A percentile compares a stretch with the other conserved stretches of the same genome.
Conservation (phyloP, 1,140 invertebrate species). For the Drosophila subpulchrella region DNA sequence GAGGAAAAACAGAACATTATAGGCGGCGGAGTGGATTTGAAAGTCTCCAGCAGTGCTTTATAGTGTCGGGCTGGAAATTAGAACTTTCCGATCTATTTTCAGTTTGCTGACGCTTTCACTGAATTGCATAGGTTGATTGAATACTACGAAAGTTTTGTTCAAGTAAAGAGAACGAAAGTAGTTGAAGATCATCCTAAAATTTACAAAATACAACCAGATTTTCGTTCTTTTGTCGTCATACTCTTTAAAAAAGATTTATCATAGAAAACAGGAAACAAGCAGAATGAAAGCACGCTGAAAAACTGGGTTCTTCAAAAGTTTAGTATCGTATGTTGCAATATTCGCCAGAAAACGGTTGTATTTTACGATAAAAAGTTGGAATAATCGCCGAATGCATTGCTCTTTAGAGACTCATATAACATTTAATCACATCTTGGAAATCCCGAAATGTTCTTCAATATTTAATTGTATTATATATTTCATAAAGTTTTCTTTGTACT, state of each 20-base stretch:
- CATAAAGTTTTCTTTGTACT: background rate
- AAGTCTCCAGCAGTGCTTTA: conserved; percentile 38
- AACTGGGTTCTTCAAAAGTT: too few species aligned
- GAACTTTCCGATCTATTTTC: conserved; percentile 24
- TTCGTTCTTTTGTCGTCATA: too few species aligned
- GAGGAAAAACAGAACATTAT: conserved; percentile 11
- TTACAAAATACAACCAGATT: too few species aligned
- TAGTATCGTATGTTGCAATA: too few species aligned
- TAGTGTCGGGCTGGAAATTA: conserved; percentile 12
- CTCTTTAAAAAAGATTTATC: too few species aligned
- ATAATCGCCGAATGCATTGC: background rate
- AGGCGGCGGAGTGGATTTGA: conserved; percentile 33
- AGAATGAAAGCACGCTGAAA: too few species aligned
- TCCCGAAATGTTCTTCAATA: background rate
- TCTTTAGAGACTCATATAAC: background rate
- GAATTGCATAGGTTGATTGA: background rate
- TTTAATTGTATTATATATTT: background rate
- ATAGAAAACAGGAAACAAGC: too few species aligned
- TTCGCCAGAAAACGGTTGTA: too few species aligned
- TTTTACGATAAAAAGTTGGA: too few species aligned
- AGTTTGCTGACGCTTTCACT: background rate
- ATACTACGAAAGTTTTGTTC: background rate
- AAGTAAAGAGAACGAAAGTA: too few species aligned
- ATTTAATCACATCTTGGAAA: background rate
- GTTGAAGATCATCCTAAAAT: too few species aligned